phyloP scores from a whole-genome alignment of 2,797 vertebrate species.

The Gadopsis bispinosus region DNA sequence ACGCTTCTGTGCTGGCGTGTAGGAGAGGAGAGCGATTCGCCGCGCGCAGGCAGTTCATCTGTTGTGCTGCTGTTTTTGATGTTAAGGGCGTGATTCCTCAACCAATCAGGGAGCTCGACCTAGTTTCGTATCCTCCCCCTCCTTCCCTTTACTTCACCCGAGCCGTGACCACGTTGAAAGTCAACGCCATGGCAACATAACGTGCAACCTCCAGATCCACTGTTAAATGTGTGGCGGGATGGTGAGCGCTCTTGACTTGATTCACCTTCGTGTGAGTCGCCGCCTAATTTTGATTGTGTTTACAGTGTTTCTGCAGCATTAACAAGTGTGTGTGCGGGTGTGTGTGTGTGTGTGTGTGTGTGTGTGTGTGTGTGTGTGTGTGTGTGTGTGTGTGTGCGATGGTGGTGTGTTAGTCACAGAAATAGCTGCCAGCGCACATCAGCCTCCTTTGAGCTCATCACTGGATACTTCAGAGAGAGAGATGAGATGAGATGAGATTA shows the following conservation, averaged over 20 bases:
- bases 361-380: constrained; percentile 33
- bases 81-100: constrained; percentile 37
- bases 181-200: background rate
- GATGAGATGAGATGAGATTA: constrained; percentile 74
- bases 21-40: background rate
- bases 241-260: background rate
- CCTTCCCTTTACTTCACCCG: background rate
- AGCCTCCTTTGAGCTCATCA: constrained; percentile 75
- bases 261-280: constrained; percentile 17
- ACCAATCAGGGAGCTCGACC: constrained; percentile 63
- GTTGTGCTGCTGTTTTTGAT: constrained; percentile 21
- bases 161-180: constrained; percentile 39
- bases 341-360: constrained; percentile 23
- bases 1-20: background rate
- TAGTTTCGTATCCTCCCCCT: background rate
- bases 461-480: constrained; percentile 67
- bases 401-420: constrained; percentile 57
- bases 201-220: background rate
- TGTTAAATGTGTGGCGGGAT: background rate
- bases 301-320: constrained; percentile 32
- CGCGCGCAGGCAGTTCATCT: constrained; percentile 17
- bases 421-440: constrained; percentile 66
- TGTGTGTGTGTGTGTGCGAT: constrained; percentile 16
- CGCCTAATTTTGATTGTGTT: constrained; percentile 2
- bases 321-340: constrained; percentile 19